Evolutionary conservation across 2,797 vertebrate genomes (phyloP).

Genomic region (Pogoniulus pusillus): DNA sequence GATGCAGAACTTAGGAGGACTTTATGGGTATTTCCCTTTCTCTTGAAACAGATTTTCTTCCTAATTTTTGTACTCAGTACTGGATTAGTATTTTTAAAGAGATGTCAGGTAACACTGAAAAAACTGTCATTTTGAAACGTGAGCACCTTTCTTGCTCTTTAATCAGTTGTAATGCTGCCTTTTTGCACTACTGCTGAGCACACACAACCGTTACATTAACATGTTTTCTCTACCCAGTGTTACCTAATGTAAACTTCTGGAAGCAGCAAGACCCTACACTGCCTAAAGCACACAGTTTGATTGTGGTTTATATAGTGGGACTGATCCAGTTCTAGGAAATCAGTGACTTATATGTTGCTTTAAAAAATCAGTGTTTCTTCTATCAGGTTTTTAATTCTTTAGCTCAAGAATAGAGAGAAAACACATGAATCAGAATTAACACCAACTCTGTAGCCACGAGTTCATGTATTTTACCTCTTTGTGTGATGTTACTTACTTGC

Average conservation of each 20-base stretch:
- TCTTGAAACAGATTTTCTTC: constrained; percentile 44
- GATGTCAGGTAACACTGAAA: not conserved
- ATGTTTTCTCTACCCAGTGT: not conserved
- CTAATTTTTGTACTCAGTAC: not conserved
- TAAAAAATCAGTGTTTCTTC: constrained; percentile 16
- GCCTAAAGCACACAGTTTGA: not conserved
- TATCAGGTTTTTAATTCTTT: not conserved
- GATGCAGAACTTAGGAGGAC: constrained; percentile 97
- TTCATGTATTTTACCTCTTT: not conserved
- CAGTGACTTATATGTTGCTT: not conserved
- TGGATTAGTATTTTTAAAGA: constrained; percentile 18
- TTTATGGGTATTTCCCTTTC: constrained; percentile 87
- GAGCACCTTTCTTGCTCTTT: not conserved
- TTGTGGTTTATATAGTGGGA: not conserved
- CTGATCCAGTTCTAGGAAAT: not conserved
- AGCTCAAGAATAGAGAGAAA: not conserved
- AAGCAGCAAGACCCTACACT: not conserved
- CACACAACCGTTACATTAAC: not conserved
- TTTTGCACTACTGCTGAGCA: not conserved
- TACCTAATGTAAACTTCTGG: not conserved
- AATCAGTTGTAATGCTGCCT: not conserved
- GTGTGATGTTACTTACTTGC: not conserved
- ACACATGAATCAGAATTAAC: not conserved
- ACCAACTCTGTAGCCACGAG: not conserved
- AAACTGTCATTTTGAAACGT: not conserved